Evolutionary conservation across 2,113 vertebrate species (phyloP).

Genomic region (cattle (Bos taurus)): ARS-UCD2.0 NC_037330.1:24704001-24704500

Average conservation of each 20-base stretch:
- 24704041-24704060: not conserved
- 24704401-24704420: not conserved
- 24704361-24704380: not conserved
- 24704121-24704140: not conserved
- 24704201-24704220: not conserved
- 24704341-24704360: not conserved
- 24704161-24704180: not conserved
- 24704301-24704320: not conserved
- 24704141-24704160: not conserved
- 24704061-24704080: not conserved
- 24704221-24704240: not conserved
- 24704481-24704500: not conserved
- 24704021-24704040: not conserved
- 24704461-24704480: not conserved
- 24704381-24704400: not conserved
- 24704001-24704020: not conserved
- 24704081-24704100: not conserved
- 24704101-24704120: not conserved
- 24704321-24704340: not conserved
- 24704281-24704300: not conserved
- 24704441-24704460: not conserved
- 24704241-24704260: not conserved
- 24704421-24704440: not conserved
- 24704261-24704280: not conserved
- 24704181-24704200: not conserved